These are phyloP conservation scores for Onychostruthus taczanowskii DNA, from an alignment of 2,113 vertebrate genomes.

Conservation along the genomic window DNA sequence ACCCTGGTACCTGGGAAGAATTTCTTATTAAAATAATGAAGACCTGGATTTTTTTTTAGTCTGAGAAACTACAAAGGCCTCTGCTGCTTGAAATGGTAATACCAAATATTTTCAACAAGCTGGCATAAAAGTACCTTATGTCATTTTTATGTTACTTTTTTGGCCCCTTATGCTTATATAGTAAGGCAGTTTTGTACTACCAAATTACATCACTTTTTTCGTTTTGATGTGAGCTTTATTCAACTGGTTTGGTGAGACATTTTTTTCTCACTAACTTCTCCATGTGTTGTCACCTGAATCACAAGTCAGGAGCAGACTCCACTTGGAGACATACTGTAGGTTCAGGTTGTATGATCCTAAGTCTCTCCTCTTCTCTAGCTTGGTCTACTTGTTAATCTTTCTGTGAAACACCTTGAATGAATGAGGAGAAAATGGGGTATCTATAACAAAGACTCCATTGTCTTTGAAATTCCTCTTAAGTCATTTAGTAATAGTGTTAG, in stretches of 20 bases:
- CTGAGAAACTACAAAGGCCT: neutral
- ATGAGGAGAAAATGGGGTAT: neutral
- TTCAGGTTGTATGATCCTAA: neutral
- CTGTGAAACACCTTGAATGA: neutral
- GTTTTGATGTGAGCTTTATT: neutral
- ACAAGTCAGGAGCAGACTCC: neutral
- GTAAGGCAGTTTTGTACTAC: neutral
- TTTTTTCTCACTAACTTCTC: neutral
- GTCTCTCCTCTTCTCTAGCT: neutral
- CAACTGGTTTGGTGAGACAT: neutral
- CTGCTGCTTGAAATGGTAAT: neutral
- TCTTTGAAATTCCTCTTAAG: neutral
- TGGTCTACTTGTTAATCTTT: neutral
- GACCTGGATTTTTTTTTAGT: neutral
- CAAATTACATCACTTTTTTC: neutral
- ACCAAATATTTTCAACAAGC: neutral
- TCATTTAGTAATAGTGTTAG: neutral
- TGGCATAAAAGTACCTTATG: neutral
- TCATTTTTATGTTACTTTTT: neutral
- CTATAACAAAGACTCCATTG: neutral
- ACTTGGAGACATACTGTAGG: neutral
- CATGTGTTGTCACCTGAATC: neutral
- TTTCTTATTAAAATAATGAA: neutral
- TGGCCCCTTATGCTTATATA: neutral
- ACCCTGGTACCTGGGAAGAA: neutral